Evolutionary conservation across 2,113 vertebrate species (phyloP).

Genomic region (Chamaetylas fuelleborni): DNA sequence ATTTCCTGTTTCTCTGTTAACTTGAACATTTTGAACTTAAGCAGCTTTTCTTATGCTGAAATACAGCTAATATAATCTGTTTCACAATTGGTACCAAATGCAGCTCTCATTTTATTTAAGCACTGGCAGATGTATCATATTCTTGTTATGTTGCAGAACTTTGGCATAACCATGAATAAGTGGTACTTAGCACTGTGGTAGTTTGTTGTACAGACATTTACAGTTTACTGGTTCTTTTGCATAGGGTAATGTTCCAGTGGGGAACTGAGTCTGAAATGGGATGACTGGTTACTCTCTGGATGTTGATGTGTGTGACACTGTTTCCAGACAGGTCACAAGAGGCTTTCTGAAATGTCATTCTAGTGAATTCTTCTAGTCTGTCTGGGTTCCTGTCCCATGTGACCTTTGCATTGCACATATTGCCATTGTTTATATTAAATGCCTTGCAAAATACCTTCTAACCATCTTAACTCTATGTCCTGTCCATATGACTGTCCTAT

Average conservation of each 20-base stretch:
- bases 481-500: background rate
- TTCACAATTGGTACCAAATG: slow-evolving; percentile 31
- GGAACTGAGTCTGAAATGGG: background rate
- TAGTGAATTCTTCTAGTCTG: background rate
- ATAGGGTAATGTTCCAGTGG: background rate
- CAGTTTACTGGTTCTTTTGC: background rate
- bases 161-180: background rate
- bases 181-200: background rate
- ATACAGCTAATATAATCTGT: slow-evolving; percentile 38
- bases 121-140: slow-evolving; percentile 20
- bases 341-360: background rate
- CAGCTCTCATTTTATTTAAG: slow-evolving; percentile 26
- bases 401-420: background rate
- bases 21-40: slow-evolving; percentile 27
- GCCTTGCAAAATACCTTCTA: background rate
- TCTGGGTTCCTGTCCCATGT: background rate
- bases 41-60: slow-evolving; percentile 33
- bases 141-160: background rate
- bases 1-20: slow-evolving; percentile 48
- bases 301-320: background rate
- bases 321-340: background rate
- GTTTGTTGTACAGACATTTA: background rate
- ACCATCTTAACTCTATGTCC: background rate
- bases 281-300: background rate
- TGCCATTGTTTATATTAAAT: background rate